Base-by-base conservation (phyloP, 2,113 vertebrate species). In the Lipophrys pholis region DNA sequence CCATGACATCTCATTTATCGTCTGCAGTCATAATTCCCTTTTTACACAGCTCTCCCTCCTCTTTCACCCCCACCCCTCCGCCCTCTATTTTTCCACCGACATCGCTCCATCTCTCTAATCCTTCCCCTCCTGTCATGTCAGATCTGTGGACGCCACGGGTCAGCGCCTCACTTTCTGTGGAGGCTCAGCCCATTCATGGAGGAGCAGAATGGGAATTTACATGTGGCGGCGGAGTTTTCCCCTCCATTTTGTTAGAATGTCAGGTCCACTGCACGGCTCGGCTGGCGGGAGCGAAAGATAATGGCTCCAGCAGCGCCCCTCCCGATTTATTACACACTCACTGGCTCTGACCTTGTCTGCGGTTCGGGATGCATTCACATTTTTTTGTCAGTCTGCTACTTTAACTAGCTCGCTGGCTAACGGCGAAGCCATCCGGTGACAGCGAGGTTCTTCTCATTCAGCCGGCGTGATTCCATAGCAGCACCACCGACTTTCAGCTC, bases 171-270 rank as follows among this genome's bases (percentile, higher is more conserved):
- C 94, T 92, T 93, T 93, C 93, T 88, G 85, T 91, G 93, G 94
- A 95, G 92, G 93, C 93, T 95, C 94, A 94, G 93, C 93, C 93
- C 91, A 91, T 95, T 95, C 75, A 71, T 17, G 64, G 49, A 40
- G 94, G 94, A 95, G 94, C 91, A 85, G 83, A 93, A 67, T 76
- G 78, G 89, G 95, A 94, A 96, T 97, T 99, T 96, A 96, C 95
- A 96, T 97, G 96, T 96, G 91, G 16, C 90, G 83, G 87, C 86
- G 90, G 93, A 93, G 92, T 95, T 96, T 97, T 97, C 95, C 95
- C 95, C 95, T 98, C 96, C 96, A 97, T 98, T 98, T 98, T 97
- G 95, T 95, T 94, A 91, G 93, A 94, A 92, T 93, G 94, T 88
- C 93, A 97, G 97, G 96, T 98, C 96, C 96, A 96, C 87, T 91